Evolutionary conservation across 2,113 vertebrate species (phyloP).

Genomic region (Perca fluviatilis): DNA sequence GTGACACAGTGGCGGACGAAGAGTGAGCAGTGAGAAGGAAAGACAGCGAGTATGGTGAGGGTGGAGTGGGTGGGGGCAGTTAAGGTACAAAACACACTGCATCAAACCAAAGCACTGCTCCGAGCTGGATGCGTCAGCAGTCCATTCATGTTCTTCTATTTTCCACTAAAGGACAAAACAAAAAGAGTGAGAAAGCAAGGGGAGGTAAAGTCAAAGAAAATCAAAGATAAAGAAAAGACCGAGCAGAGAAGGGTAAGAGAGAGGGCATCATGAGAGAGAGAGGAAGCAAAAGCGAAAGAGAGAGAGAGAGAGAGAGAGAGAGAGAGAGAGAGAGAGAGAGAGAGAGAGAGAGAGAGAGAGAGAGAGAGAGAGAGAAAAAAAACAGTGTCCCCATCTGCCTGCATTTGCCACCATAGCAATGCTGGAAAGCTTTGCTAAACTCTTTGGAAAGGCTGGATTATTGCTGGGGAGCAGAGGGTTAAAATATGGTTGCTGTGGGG

Average conservation of each 20-base stretch:
- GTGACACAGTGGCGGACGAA: conserved; percentile 54
- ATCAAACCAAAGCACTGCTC: conserved; percentile 89
- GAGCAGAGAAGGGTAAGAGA: not conserved
- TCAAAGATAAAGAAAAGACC: conserved; percentile 15
- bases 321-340: conserved; percentile 10
- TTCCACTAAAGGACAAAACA: conserved; percentile 84
- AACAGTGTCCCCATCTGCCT: conserved; percentile 50
- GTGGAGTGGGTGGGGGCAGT: conserved; percentile 77
- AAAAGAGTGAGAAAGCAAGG: conserved; percentile 35
- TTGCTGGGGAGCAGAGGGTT: conserved; percentile 69
- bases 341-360: conserved; percentile 11
- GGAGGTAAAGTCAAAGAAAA: conserved; percentile 28
- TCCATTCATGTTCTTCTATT: conserved; percentile 87
- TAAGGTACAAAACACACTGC: conserved; percentile 88
- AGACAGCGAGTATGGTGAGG: conserved; percentile 53
- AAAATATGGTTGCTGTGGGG: conserved; percentile 74
- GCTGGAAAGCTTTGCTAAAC: conserved; percentile 50
- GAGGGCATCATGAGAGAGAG: conserved; percentile 12
- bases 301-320: conserved; percentile 15
- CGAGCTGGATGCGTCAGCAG: conserved; percentile 90
- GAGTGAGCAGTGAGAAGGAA: conserved; percentile 45
- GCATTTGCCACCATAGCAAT: conserved; percentile 51
- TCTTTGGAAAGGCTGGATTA: conserved; percentile 54
- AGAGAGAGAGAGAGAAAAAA: conserved; percentile 35
- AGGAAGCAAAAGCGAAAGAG: too few relatives aligned